Evolutionary conservation across 1,140 invertebrate species (phyloP).

Genomic region (Melanaphis sacchari): DNA sequence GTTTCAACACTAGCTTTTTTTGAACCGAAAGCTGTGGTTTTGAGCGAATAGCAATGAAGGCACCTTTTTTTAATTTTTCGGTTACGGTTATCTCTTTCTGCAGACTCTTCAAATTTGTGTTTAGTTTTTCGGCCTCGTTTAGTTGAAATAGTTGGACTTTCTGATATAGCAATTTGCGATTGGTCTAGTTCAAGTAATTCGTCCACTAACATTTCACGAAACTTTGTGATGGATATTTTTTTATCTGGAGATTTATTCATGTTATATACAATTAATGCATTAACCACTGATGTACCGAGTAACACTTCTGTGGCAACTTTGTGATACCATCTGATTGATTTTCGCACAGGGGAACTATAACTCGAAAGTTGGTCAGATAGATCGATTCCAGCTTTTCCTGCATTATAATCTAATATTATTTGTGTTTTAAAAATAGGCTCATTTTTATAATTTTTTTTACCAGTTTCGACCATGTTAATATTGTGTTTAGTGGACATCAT

Average conservation of each 20-base stretch:
- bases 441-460: constrained; percentile 54
- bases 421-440: constrained; percentile 61
- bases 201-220: constrained; percentile 37
- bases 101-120: background rate
- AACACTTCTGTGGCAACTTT: constrained; percentile 64
- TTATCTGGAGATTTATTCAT: background rate
- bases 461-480: constrained; percentile 60
- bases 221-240: constrained; percentile 31
- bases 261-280: constrained; percentile 56
- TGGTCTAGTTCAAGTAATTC: constrained; percentile 10
- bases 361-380: constrained; percentile 64
- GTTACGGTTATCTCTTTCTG: background rate
- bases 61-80: constrained; percentile 13
- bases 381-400: constrained; percentile 63
- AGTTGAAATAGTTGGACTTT: background rate
- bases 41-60: background rate
- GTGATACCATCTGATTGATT: constrained; percentile 64
- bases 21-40: background rate
- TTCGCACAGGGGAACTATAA: constrained; percentile 63
- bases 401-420: constrained; percentile 63
- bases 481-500: constrained; percentile 62
- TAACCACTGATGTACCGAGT: constrained; percentile 59
- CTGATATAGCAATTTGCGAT: background rate
- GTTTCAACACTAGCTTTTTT: background rate
- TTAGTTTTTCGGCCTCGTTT: background rate